Percentiles rank a stretch among this genome's conserved stretches.
These are phyloP conservation scores for Dyspetes luteomarginatus DNA, from an alignment of 2,888 invertebrate genomes.

Conservation along the genomic window DNA sequence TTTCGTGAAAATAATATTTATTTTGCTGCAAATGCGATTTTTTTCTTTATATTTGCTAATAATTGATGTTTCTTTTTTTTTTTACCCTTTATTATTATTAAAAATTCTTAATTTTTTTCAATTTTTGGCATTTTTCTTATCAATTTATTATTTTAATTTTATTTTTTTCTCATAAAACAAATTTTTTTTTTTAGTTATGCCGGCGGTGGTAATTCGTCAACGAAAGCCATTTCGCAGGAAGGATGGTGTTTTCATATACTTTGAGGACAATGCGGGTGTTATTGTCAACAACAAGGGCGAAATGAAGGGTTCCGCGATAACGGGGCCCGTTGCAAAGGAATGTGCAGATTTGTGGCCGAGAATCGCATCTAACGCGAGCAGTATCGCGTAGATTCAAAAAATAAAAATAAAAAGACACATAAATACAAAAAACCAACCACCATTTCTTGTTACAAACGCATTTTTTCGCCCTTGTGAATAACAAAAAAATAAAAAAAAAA, in stretches of 20 bases:
- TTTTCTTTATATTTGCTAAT: too few species aligned
- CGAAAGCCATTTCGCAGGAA: slow-evolving; percentile 99
- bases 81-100: too few species aligned
- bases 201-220: slow-evolving; percentile 99
- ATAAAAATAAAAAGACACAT: slow-evolving; percentile 25
- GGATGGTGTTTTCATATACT: slow-evolving; percentile 99
- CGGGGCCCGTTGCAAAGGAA: slow-evolving; percentile 99
- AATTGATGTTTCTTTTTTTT: too few species aligned
- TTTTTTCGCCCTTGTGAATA: slow-evolving; percentile 46
- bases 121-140: too few species aligned
- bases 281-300: slow-evolving; percentile 99
- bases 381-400: slow-evolving; percentile 91
- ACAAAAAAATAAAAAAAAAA: neutral
- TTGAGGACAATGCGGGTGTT: slow-evolving; percentile 99
- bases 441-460: slow-evolving; percentile 49
- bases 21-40: too few species aligned
- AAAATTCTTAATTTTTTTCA: too few species aligned
- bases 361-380: slow-evolving; percentile 99
- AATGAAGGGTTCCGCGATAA: slow-evolving; percentile 99
- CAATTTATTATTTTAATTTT: too few species aligned
- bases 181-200: slow-evolving; percentile 95
- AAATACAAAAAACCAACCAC: slow-evolving; percentile 46
- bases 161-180: slow-evolving; percentile 39
- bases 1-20: too few species aligned
- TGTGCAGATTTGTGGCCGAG: slow-evolving; percentile 99